Evolutionary conservation across 2,113 vertebrate species (phyloP).

Genomic region (Manacus vitellinus): DNA sequence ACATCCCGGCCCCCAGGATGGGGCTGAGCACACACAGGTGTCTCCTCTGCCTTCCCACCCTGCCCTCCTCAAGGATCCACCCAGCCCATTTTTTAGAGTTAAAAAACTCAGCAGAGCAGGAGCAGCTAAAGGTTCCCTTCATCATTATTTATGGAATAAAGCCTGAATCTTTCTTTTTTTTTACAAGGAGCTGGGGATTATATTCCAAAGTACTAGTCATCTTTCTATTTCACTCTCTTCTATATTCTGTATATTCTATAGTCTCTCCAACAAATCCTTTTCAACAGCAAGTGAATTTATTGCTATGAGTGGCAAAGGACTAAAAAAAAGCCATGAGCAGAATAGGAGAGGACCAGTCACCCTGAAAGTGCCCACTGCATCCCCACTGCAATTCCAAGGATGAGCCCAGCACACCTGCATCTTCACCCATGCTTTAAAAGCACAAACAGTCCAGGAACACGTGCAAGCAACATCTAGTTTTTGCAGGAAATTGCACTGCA

Average conservation of each 20-base stretch:
- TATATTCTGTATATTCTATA: not conserved
- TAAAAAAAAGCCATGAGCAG: not conserved
- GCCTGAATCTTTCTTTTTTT: not conserved
- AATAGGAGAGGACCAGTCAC: not conserved
- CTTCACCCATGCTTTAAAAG: not conserved
- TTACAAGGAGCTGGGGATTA: not conserved
- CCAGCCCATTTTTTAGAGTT: not conserved
- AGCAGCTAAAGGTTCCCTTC: not conserved
- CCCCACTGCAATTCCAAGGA: not conserved
- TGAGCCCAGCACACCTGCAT: not conserved
- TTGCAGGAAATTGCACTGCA: not conserved
- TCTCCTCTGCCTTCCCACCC: not conserved
- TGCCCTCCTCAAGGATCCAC: not conserved
- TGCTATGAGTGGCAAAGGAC: not conserved
- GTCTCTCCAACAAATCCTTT: not conserved
- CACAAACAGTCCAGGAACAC: not conserved
- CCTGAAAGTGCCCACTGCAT: fast-evolving
- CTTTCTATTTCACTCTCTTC: not conserved
- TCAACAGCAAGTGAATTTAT: not conserved
- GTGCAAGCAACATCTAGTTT: not conserved
- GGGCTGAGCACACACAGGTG: not conserved
- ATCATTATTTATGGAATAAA: not conserved
- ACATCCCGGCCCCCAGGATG: fast-evolving
- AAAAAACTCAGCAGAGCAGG: not conserved
- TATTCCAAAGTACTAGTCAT: not conserved